phyloP scores from a whole-genome alignment of 2,797 vertebrate species.

The Aviceda cuculoides region DNA sequence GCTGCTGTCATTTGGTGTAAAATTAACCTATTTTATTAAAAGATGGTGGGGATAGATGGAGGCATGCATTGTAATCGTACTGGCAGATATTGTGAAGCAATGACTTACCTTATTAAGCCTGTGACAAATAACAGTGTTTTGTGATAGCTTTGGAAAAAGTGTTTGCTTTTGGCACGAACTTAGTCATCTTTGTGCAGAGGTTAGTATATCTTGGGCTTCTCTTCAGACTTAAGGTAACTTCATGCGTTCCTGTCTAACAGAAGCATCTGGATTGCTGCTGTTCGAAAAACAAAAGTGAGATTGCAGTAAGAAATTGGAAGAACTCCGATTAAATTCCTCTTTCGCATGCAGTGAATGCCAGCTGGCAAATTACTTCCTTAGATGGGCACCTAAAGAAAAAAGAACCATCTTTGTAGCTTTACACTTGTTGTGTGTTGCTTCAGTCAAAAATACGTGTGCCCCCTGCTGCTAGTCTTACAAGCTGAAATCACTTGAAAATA shows the following conservation, averaged over 20 bases:
- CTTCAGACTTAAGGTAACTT: not conserved
- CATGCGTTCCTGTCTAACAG: not conserved
- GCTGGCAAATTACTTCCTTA: not conserved
- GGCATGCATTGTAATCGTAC: not conserved
- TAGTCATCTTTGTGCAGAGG: not conserved
- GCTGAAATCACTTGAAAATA: not conserved
- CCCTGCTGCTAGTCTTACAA: not conserved
- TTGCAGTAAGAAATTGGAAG: not conserved
- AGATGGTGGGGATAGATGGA: not conserved
- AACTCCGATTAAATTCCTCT: not conserved
- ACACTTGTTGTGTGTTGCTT: not conserved
- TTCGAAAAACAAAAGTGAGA: not conserved
- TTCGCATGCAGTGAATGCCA: not conserved
- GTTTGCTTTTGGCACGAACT: not conserved
- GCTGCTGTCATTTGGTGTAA: slow-evolving; percentile 28
- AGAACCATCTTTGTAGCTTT: not conserved
- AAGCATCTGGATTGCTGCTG: not conserved
- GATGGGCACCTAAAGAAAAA: not conserved
- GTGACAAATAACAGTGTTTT: not conserved
- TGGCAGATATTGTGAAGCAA: slow-evolving; percentile 7
- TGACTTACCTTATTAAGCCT: not conserved
- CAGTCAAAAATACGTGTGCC: not conserved
- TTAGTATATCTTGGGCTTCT: not conserved
- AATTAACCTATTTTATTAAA: not conserved
- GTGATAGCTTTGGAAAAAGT: not conserved